Evolutionary conservation across 2,888 invertebrate genomes (phyloP), one percentile per base, ranked within the genome.

Genomic region (Agonopterix alstromeriana): DNA sequence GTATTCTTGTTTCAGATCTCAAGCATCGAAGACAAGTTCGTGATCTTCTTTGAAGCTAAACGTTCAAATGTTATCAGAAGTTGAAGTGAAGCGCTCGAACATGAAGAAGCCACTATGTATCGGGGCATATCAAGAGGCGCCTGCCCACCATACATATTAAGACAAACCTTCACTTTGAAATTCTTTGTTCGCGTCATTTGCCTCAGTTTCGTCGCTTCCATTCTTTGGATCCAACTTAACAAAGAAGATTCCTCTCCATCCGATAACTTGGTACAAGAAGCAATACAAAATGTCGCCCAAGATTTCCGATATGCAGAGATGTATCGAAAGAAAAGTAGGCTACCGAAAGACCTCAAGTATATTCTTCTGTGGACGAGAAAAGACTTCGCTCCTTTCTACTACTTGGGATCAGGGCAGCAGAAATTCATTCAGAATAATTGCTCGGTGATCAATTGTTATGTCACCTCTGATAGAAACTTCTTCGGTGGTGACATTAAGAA

Each of bases 371-470:
- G 87, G 87, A 81, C 81, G 0, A 52, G 44, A 0, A 46, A 53
- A 3, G 70, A 73, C 27, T 74, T 56, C 38, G 72, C 74, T 5
- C 86, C 86, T 0, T 73, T 85, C 9, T 67, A 71, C 47, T 71
- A 56, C 40, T 61, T 83, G 2, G 73, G 70, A 0, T 14, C 65
- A 0, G 86, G 84, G 0, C 82, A 82, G 48, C 60, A 63, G 48
- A 67, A 59, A 1, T 87, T 87, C 52, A 61, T 85, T 4, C 57
- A 68, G 3, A 70, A 77, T n/a, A 81, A 83, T 50, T 87, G 87
- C 52, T 63, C 79, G 9, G 54, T 59, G 12, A 63, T 70, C 5
- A 80, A 83, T 44, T 87, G 87, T 53, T 86, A 77, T 42, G 76
- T 85, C 42, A 79, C 82, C 2, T 51, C 52, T 8, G 59, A 80